Base-by-base conservation (phyloP, 2,113 vertebrate species). In the Smithornis capensis region DNA sequence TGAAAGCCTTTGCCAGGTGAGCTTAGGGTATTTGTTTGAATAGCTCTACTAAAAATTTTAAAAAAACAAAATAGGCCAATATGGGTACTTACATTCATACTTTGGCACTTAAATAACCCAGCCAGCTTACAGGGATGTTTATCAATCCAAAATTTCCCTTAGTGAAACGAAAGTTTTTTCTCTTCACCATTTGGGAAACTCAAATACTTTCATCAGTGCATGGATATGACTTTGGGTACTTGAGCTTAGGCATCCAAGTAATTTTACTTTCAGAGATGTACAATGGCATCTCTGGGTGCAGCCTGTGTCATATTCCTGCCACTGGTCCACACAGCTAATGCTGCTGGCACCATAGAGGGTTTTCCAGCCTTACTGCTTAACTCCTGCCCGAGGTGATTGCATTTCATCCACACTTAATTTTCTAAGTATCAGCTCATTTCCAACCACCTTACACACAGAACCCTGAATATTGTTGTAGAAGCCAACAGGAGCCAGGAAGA, bases 1-100 rank as follows among this genome's bases (percentile, higher is more conserved):
- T 35, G 7, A 45, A 93, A 75, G 14, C 75, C 63, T 90, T 86
- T 96, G 95, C 94, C 96, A 96, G 95, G 95, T 94, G n/a, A 89
- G 84, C 84, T 92, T 79, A 91, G 90, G 27, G 38, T 63, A 91
- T 91, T 92, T 92, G 56, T 88, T 89, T 93, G 83, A 96, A 84
- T 44, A 88, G 29, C 68, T 92, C 60, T 64, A 52, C 40, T 45
- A 87, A 94, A 95, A 93, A 84, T 71, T 74, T n/a, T n/a, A 71
- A 59, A 60, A 93, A 91, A 47, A 60, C 38, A 91, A 94, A 94
- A 91, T 19, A 65, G 65, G 25, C 62, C 79, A 79, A 79, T 29
- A 52, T 16, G 12, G 7, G 18, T 79, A 56, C 59, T 67, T 89
- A 64, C 89, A 93, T 78, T 89, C 65, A 74, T 69, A 38, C 22